Percentiles rank a stretch among this genome's conserved stretches.
Conservation (phyloP, 1,140 invertebrate genomes). For the Zophobas morio region DNA sequence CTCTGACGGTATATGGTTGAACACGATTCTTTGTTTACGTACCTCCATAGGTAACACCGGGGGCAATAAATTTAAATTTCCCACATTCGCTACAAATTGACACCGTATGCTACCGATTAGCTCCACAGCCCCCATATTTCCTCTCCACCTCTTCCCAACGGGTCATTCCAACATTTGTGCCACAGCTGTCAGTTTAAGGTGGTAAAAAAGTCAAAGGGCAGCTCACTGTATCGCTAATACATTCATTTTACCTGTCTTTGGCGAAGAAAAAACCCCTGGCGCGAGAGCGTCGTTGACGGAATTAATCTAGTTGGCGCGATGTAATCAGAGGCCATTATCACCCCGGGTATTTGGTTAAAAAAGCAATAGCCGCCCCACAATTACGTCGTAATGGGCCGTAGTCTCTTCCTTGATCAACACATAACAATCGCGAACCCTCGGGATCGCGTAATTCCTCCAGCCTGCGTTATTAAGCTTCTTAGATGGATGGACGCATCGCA, state of each 20-base stretch:
- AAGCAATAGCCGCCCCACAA: slow-evolving; percentile 66
- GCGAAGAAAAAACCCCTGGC: slow-evolving; percentile 25
- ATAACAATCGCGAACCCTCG: slow-evolving; percentile 63
- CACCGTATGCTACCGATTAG: slow-evolving; percentile 9
- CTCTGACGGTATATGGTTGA: too few species aligned
- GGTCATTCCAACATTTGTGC: slow-evolving; percentile 27
- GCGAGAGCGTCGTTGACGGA: slow-evolving; percentile 53
- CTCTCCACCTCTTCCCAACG: background rate
- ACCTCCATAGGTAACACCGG: too few species aligned
- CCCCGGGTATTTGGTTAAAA: slow-evolving; percentile 67
- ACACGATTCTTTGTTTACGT: too few species aligned
- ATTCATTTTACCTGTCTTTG: slow-evolving; percentile 2
- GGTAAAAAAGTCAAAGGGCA: background rate
- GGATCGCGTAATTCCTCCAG: slow-evolving; percentile 34
- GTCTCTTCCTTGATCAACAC: slow-evolving; percentile 66
- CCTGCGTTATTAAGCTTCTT: slow-evolving; percentile 23
- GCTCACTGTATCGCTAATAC: background rate
- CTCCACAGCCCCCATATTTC: slow-evolving; percentile 3
- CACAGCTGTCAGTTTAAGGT: slow-evolving; percentile 3
- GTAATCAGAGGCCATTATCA: slow-evolving; percentile 65
- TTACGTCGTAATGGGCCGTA: slow-evolving; percentile 63
- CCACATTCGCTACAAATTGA: background rate
- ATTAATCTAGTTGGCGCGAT: slow-evolving; percentile 65
- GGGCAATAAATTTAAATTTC: slow-evolving; percentile 4
- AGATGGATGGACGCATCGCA: background rate